phyloP scores from a whole-genome alignment of 2,113 vertebrate species.

The Dasyornis broadbenti region DNA sequence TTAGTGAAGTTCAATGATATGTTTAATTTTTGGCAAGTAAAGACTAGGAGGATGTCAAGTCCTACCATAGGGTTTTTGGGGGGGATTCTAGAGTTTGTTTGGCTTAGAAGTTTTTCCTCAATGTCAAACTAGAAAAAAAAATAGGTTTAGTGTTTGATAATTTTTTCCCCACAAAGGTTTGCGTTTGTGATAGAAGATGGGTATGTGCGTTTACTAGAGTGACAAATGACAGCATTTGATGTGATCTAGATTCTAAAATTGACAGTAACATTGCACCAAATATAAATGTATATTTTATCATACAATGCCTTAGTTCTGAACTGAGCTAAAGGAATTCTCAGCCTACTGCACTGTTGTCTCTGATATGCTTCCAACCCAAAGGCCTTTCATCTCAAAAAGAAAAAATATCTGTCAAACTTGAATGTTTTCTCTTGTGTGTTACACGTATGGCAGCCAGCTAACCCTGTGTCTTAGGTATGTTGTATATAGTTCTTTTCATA shows the following conservation, averaged over 20 bases:
- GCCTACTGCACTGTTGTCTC: conserved; percentile 77
- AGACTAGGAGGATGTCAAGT: conserved; percentile 15
- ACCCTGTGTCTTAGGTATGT: conserved; percentile 73
- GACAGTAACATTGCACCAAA: conserved; percentile 72
- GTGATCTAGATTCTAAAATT: conserved; percentile 65
- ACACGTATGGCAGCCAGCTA: conserved; percentile 69
- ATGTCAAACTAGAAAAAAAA: conserved; percentile 63
- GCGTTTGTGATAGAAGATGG: conserved; percentile 55
- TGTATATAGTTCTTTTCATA: conserved; percentile 80
- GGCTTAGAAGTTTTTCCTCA: conserved; percentile 43
- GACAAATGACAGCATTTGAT: conserved; percentile 65
- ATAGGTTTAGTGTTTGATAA: conserved; percentile 57
- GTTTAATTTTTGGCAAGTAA: neutral
- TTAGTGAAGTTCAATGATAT: neutral
- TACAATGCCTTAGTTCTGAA: conserved; percentile 79
- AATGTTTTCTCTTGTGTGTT: conserved; percentile 75
- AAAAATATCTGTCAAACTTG: conserved; percentile 75
- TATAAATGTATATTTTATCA: conserved; percentile 75
- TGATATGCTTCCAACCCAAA: conserved; percentile 83
- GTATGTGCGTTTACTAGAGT: conserved; percentile 51
- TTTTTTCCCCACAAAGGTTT: conserved; percentile 13
- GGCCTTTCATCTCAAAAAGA: conserved; percentile 77
- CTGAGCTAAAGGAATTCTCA: conserved; percentile 75
- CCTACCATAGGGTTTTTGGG: neutral
- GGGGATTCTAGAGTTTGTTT: conserved; percentile 26